Percentiles rank a stretch among this genome's conserved stretches.
These are phyloP conservation scores for Biston stratarius DNA, from an alignment of 2,888 invertebrate species.

Conservation along the genomic window DNA sequence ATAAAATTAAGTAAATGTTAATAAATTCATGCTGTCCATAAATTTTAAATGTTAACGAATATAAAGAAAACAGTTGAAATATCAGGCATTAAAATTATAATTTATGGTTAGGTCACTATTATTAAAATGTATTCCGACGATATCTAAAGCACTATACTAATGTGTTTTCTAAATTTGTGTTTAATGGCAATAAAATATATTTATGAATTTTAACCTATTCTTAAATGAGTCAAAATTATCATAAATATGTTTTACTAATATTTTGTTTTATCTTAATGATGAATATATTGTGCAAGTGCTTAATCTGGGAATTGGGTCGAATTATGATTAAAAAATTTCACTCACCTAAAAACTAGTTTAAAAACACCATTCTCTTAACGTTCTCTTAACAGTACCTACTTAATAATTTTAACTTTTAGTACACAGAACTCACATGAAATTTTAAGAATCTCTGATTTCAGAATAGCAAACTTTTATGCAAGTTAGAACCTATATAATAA, in stretches of 20 bases:
- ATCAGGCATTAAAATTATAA: slow-evolving; percentile 28
- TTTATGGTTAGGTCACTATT: slow-evolving; percentile 32
- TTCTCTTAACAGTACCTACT: too few species aligned
- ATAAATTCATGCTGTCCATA: slow-evolving; percentile 24
- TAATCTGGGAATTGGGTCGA: neutral
- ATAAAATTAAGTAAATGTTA: slow-evolving; percentile 20
- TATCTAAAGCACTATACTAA: slow-evolving; percentile 32
- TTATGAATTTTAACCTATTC: slow-evolving; percentile 28
- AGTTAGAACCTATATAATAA: too few species aligned
- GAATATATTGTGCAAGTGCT: slow-evolving; percentile 18
- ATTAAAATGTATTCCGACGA: slow-evolving; percentile 36
- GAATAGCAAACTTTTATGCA: too few species aligned
- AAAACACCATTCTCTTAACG: too few species aligned
- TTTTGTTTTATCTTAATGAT: slow-evolving; percentile 25
- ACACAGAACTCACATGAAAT: neutral
- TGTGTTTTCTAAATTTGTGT: slow-evolving; percentile 32
- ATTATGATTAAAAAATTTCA: neutral
- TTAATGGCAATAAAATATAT: slow-evolving; percentile 32
- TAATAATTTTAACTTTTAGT: too few species aligned
- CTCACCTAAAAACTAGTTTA: neutral
- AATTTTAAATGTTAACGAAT: slow-evolving; percentile 21
- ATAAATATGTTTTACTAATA: slow-evolving; percentile 24
- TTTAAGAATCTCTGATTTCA: too few species aligned
- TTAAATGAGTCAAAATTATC: slow-evolving; percentile 31
- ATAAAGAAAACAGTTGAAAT: slow-evolving; percentile 28